A percentile compares a stretch with the other conserved stretches of the same genome.
These are phyloP conservation scores for Drosophila tanythrix DNA, from an alignment of 2,888 invertebrate genomes.

Conservation along the genomic window DNA sequence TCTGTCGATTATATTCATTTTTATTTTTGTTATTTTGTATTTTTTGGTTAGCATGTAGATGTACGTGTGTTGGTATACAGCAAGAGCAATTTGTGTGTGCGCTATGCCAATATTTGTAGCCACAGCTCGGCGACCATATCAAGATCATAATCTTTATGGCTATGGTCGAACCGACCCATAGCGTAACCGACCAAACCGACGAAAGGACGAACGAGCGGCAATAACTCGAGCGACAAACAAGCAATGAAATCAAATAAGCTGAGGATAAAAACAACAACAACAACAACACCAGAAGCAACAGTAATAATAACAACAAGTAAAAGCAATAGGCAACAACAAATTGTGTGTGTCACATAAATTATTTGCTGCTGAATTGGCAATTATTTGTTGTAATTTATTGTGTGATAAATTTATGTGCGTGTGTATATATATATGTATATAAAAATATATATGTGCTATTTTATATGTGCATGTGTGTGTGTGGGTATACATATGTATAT, in stretches of 20 bases:
- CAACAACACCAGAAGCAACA: conserved; percentile 14
- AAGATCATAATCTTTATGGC: conserved; percentile 74
- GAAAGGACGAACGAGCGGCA: conserved; percentile 25
- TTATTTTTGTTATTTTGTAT: conserved; percentile 4
- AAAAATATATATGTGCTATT: not conserved
- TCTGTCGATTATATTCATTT: conserved; percentile 8
- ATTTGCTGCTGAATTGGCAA: conserved; percentile 75
- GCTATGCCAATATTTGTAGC: conserved; percentile 52
- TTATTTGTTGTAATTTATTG: conserved; percentile 74
- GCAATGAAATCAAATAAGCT: conserved; percentile 70
- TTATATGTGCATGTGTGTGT: not conserved
- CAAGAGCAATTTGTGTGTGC: conserved; percentile 46
- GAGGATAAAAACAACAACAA: conserved; percentile 39
- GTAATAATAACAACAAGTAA: conserved; percentile 20
- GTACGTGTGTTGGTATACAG: conserved; percentile 11
- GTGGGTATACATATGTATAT: conserved; percentile 17
- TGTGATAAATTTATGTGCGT: conserved; percentile 56
- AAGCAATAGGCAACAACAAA: conserved; percentile 53
- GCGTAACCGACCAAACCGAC: conserved; percentile 32
- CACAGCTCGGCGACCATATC: conserved; percentile 55
- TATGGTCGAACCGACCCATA: conserved; percentile 55
- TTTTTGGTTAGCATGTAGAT: conserved; percentile 15
- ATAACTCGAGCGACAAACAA: conserved; percentile 71
- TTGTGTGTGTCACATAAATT: conserved; percentile 69
- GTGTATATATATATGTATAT: conserved; percentile 6